A percentile compares a stretch with the other conserved stretches of the same genome.
phyloP scores from a whole-genome alignment of 2,888 invertebrate genomes.

The Prenolepis imparis region DNA sequence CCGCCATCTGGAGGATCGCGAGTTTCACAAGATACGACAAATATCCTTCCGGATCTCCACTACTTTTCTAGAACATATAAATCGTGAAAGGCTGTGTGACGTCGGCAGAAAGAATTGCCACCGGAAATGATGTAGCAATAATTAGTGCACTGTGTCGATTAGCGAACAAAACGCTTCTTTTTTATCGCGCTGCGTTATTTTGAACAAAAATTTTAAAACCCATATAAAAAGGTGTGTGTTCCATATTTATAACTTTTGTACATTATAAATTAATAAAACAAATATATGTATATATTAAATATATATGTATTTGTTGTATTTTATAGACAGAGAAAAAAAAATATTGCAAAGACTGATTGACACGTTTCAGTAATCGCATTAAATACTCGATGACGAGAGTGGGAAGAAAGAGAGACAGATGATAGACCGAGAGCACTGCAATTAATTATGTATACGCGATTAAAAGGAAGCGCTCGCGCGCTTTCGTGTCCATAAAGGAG shows the following conservation, averaged over 20 bases:
- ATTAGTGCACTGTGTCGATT: not conserved
- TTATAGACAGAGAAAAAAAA: constrained; percentile 34
- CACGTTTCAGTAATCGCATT: constrained; percentile 59
- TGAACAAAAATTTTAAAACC: not conserved
- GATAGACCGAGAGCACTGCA: constrained; percentile 63
- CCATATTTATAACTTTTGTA: no score
- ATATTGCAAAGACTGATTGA: constrained; percentile 60
- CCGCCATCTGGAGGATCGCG: constrained; percentile 65
- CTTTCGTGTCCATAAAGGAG: constrained; percentile 75
- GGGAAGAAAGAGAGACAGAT: constrained; percentile 26
- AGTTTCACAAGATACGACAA: constrained; percentile 12
- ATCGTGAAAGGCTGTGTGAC: not conserved
- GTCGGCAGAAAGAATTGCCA: not conserved
- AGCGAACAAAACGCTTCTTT: not conserved
- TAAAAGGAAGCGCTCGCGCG: constrained; percentile 76
- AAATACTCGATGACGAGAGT: constrained; percentile 44
- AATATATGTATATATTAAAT: not conserved
- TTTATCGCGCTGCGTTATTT: not conserved
- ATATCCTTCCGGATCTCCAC: constrained; percentile 19
- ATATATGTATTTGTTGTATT: not conserved
- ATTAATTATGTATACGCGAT: constrained; percentile 81
- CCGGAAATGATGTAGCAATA: not conserved
- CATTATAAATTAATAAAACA: not conserved
- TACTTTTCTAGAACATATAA: not conserved
- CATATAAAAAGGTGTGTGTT: no score